Evolutionary conservation across 1,140 invertebrate species (phyloP).

Genomic region (honey bee (Apis mellifera)): DNA sequence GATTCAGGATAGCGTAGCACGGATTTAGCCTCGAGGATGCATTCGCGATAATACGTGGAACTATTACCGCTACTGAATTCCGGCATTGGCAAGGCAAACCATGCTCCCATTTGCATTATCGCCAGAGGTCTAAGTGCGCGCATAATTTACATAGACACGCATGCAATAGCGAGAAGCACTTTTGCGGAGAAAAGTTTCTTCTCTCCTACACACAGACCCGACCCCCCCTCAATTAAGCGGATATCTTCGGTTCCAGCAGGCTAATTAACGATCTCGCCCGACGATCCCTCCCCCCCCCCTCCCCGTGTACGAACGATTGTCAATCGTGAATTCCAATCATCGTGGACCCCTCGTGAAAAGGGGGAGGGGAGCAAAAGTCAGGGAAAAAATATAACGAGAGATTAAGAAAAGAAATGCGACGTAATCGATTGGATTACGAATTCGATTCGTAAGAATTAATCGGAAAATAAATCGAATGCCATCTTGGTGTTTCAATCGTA

Average conservation of each 20-base stretch:
- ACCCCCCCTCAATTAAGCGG: slow-evolving; percentile 48
- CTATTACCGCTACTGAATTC: slow-evolving; percentile 61
- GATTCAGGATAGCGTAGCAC: background rate
- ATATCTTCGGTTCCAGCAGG: slow-evolving; percentile 38
- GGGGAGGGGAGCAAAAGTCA: background rate
- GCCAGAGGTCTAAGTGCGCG: slow-evolving; percentile 66
- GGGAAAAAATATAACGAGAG: background rate
- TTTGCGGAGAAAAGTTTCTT: slow-evolving; percentile 21
- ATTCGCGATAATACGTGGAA: slow-evolving; percentile 59
- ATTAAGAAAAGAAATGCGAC: background rate
- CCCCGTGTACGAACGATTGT: background rate
- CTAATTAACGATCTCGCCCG: slow-evolving; percentile 56
- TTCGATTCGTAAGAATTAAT: slow-evolving; percentile 3
- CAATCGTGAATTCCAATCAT: slow-evolving; percentile 39
- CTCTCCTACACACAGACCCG: slow-evolving; percentile 17
- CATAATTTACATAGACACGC: slow-evolving; percentile 60
- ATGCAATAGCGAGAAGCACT: slow-evolving; percentile 17
- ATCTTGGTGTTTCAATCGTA: background rate
- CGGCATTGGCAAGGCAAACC: slow-evolving; percentile 54
- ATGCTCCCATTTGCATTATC: slow-evolving; percentile 65
- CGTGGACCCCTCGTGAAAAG: background rate
- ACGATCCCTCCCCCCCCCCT: background rate
- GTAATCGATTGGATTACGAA: no score
- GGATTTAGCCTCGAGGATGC: slow-evolving; percentile 17
- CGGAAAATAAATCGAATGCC: background rate